Evolutionary conservation across 2,797 vertebrate genomes (phyloP), one percentile per base, ranked within the genome.

Genomic region (Melanotaenia nigrans): DNA sequence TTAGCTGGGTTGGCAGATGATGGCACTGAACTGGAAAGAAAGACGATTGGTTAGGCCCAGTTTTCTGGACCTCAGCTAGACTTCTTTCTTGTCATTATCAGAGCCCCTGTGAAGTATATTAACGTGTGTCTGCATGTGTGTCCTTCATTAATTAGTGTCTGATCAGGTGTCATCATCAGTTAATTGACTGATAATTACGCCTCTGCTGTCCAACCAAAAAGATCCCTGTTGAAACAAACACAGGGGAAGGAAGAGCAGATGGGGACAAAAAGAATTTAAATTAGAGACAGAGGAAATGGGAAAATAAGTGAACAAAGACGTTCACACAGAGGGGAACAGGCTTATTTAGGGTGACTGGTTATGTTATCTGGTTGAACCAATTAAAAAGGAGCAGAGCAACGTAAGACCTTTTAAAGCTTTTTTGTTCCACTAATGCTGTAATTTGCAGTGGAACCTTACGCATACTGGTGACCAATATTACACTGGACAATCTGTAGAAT

Each of bases 151-250:
- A 86, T 85, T 78, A 71, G 57, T 22, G 54, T 83, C 69, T 79
- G 85, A 90, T 85, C 85, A 85, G 78, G 71, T 81, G 83, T 86
- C 83, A 84, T 77, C 69, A 71, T 88, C 85, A 65, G 57, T 85
- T 87, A 83, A 85, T 75, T 81, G 84, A 78, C 73, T 64, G 84
- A 79, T 85, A 79, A 89, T 83, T 61, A 64, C 63, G 73, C 78
- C 75, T 70, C 77, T 76, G 57, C 54, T 64, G 78, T 81, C 84
- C 76, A 60, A 66, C 65, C 60, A 62, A 78, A 74, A 32, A 65
- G 71, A 73, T 71, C 65, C 77, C 57, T 25, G 51, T 35, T 68
- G 61, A 59, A 54, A 49, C 1, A 16, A 60, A 70, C 3, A 0
- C n/a, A 68, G 59, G 40, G 36, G 65, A 42, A 69, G 38, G 54